A percentile compares a stretch with the other conserved stretches of the same genome.
These are phyloP conservation scores for Solea solea DNA, from an alignment of 2,113 vertebrate genomes.

Conservation along the genomic window DNA sequence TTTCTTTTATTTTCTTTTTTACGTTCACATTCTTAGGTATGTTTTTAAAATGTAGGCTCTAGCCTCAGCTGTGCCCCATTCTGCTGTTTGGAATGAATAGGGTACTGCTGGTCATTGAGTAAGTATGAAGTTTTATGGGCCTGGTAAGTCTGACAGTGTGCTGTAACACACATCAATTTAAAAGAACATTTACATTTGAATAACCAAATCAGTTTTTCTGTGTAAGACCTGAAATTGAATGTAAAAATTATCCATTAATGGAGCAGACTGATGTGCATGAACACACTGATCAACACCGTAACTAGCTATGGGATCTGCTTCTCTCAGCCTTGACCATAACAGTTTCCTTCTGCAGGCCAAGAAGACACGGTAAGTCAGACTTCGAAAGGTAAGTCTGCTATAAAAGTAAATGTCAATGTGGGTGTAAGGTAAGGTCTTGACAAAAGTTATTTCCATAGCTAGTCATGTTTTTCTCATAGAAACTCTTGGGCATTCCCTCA, in stretches of 20 bases:
- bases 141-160: conserved; percentile 91
- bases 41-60: conserved; percentile 90
- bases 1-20: conserved; percentile 31
- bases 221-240: conserved; percentile 85
- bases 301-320: conserved; percentile 85
- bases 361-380: conserved; percentile 69
- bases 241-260: conserved; percentile 54
- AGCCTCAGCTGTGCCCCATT: conserved; percentile 89
- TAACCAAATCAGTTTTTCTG: conserved; percentile 84
- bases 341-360: conserved; percentile 63
- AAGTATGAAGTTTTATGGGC: conserved; percentile 91
- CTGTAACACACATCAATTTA: conserved; percentile 79
- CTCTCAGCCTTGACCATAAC: conserved; percentile 67
- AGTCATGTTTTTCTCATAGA: conserved; percentile 62
- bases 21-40: conserved; percentile 85
- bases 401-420: conserved; percentile 40
- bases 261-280: conserved; percentile 75
- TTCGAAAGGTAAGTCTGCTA: conserved; percentile 69
- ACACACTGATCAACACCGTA: conserved; percentile 72
- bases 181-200: conserved; percentile 71
- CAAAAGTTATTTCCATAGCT: conserved; percentile 84
- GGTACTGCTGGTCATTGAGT: conserved; percentile 90
- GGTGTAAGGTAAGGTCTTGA: conserved; percentile 67
- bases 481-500: conserved; percentile 42
- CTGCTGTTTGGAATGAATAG: conserved; percentile 94